These are phyloP conservation scores for Phalacrocorax carbo DNA, from an alignment of 2,113 vertebrate species.

Conservation along the genomic window DNA sequence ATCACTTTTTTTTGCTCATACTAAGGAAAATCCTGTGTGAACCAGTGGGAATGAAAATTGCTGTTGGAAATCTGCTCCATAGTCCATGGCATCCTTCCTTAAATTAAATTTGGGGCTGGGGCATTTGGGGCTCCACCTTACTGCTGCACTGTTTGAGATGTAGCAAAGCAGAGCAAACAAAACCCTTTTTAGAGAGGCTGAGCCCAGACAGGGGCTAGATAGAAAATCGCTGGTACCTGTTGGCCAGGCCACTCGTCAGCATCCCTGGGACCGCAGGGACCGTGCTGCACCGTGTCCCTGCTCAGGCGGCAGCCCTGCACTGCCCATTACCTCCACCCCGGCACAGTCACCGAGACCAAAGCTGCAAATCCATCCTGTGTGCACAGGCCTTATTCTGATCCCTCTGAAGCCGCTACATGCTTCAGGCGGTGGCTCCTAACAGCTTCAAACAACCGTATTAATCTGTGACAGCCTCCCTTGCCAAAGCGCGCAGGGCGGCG, in stretches of 20 bases:
- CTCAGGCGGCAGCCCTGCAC: not conserved
- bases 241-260: not conserved
- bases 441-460: not conserved
- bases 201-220: not conserved
- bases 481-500: not conserved
- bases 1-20: not conserved
- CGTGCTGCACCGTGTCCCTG: accelerated
- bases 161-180: not conserved
- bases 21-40: not conserved
- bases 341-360: not conserved
- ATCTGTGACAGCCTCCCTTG: not conserved
- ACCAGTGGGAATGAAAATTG: not conserved
- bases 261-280: not conserved
- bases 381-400: not conserved
- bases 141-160: not conserved
- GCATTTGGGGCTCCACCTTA: not conserved
- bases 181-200: not conserved
- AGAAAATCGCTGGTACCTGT: not conserved
- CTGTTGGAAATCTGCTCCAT: not conserved
- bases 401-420: not conserved
- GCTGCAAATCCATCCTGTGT: not conserved
- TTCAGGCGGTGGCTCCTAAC: not conserved
- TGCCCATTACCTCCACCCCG: not conserved
- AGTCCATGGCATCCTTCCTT: not conserved
- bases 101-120: not conserved